These are phyloP conservation scores for Bujurquina vittata DNA, from an alignment of 2,113 vertebrate genomes.

Conservation along the genomic window DNA sequence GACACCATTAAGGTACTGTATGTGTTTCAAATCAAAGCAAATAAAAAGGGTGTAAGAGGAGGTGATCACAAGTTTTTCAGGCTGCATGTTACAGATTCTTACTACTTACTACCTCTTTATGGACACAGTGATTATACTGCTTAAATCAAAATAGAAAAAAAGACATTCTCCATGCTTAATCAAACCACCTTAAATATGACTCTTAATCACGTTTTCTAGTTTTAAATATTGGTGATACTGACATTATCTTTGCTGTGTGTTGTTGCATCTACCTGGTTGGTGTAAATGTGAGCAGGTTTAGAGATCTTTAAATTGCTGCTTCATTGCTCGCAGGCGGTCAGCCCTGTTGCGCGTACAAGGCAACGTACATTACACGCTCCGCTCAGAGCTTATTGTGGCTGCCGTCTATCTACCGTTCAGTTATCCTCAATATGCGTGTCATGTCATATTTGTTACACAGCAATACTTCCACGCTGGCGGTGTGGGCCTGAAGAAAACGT, in stretches of 20 bases:
- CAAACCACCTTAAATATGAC: background rate
- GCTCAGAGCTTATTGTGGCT: background rate
- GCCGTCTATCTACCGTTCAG: background rate
- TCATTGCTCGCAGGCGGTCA: background rate
- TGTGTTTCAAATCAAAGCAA: too few relatives aligned
- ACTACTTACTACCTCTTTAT: background rate
- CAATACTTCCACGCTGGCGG: conserved; percentile 98
- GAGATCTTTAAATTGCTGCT: background rate
- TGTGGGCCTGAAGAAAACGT: conserved; percentile 95
- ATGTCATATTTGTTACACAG: conserved; percentile 68
- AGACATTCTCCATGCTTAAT: background rate
- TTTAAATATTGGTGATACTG: too few relatives aligned
- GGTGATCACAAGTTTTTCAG: background rate
- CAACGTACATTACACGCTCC: background rate
- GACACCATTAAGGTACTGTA: conserved; percentile 99
- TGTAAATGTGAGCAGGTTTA: background rate
- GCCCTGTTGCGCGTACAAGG: background rate
- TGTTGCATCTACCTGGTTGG: background rate
- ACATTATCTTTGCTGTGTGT: background rate
- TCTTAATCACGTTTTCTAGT: background rate
- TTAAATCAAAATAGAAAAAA: background rate
- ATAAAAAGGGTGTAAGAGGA: background rate
- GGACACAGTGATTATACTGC: background rate
- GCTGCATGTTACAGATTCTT: background rate
- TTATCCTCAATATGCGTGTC: background rate